A percentile compares a stretch with the other conserved stretches of the same genome.
Evolutionary conservation across 2,888 invertebrate species (phyloP).

Genomic region (Acleris cristana): DNA sequence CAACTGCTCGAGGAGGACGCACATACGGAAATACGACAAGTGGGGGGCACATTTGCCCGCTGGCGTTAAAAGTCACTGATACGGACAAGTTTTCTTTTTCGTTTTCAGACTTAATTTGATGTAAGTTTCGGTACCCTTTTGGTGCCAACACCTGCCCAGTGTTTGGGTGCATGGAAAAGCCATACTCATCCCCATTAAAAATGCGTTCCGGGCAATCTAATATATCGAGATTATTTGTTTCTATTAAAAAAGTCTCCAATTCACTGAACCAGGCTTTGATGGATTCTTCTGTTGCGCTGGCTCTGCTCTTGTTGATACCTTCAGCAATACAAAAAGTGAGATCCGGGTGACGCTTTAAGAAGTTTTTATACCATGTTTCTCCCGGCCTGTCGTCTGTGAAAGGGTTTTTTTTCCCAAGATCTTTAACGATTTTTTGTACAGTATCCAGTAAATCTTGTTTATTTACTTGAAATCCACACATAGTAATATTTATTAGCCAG

Average conservation of each 20-base stretch:
- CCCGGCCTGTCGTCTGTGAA: constrained; percentile 34
- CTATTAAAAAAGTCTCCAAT: background rate
- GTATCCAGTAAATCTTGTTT: constrained; percentile 47
- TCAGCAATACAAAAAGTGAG: constrained; percentile 17
- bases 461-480: constrained; percentile 52
- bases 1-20: constrained; percentile 25
- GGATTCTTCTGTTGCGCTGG: constrained; percentile 10
- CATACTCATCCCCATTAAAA: constrained; percentile 43
- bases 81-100: constrained; percentile 52
- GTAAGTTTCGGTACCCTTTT: constrained; percentile 41
- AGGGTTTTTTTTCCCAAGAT: constrained; percentile 3
- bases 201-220: constrained; percentile 15
- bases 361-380: constrained; percentile 29
- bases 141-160: constrained; percentile 43
- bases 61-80: constrained; percentile 44
- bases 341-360: constrained; percentile 32
- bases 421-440: constrained; percentile 43
- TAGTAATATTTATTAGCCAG: constrained; percentile 47
- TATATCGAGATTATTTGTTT: background rate
- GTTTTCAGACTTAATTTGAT: constrained; percentile 40
- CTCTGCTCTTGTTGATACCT: constrained; percentile 34
- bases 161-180: constrained; percentile 43
- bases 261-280: constrained; percentile 13
- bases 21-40: constrained; percentile 38
- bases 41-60: constrained; percentile 43